Conservation (phyloP, 2,113 vertebrate genomes). For the Clarias magur region DNA sequence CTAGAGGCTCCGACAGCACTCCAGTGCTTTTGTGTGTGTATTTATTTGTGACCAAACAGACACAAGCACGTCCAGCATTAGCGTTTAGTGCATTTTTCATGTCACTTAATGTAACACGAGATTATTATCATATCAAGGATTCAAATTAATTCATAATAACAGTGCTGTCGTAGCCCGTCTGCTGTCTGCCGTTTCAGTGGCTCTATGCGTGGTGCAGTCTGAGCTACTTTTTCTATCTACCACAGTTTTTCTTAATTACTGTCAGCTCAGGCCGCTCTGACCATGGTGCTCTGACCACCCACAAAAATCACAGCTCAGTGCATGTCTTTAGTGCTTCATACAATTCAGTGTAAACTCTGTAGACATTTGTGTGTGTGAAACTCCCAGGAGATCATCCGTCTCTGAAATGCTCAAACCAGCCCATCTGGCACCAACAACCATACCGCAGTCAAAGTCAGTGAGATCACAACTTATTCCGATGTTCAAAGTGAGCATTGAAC, state of each 20-base stretch:
- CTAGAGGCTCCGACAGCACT: not conserved
- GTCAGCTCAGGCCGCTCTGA: not conserved
- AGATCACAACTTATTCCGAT: not conserved
- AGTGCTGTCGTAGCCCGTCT: not conserved
- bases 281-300: not conserved
- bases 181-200: not conserved
- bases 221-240: not conserved
- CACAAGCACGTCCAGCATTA: not conserved
- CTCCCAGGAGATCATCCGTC: not conserved
- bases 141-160: not conserved
- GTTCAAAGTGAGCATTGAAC: not conserved
- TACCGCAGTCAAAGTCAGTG: not conserved
- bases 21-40: not conserved
- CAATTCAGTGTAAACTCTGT: not conserved
- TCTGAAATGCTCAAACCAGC: not conserved
- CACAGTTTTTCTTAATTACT: not conserved
- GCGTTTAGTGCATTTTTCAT: not conserved
- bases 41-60: constrained; percentile 2
- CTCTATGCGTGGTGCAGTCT: not conserved
- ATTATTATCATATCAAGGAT: constrained; percentile 3
- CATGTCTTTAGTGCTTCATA: not conserved
- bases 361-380: not conserved
- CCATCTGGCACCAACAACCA: not conserved
- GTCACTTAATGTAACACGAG: not conserved
- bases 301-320: not conserved